Conservation (phyloP, 2,113 vertebrate species). For the Natator depressus region DNA sequence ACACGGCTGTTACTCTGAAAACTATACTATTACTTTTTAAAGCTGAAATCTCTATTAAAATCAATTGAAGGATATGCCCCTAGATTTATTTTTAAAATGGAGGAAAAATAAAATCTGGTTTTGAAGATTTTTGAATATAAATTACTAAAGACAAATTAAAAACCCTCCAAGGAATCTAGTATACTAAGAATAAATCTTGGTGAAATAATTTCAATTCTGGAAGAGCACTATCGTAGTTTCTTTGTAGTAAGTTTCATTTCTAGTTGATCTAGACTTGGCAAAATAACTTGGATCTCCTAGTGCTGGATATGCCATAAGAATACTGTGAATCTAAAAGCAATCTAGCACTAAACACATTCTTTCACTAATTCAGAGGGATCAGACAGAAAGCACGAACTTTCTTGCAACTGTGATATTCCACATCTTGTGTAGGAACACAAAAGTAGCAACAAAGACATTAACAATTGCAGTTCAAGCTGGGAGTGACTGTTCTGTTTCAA, state of each 20-base stretch:
- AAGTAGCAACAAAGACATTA: constrained; percentile 89
- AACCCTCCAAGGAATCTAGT: constrained; percentile 28
- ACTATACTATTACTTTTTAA: background rate
- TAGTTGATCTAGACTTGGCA: background rate
- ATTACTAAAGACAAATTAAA: background rate
- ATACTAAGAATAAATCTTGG: constrained; percentile 38
- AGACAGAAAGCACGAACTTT: constrained; percentile 65
- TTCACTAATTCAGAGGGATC: constrained; percentile 49
- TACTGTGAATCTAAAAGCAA: constrained; percentile 50
- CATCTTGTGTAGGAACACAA: constrained; percentile 72
- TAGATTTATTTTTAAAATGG: background rate
- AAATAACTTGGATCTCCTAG: constrained; percentile 2
- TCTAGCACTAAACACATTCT: constrained; percentile 28
- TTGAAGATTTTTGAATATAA: constrained; percentile 26
- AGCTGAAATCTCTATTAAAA: background rate
- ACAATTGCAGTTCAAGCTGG: constrained; percentile 87
- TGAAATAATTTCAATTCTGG: background rate
- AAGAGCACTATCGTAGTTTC: background rate
- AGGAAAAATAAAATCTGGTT: background rate
- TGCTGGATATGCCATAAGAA: constrained; percentile 26
- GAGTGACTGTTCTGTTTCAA: constrained; percentile 94
- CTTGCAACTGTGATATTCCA: constrained; percentile 63
- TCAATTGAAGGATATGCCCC: background rate
- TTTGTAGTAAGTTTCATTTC: constrained; percentile 9
- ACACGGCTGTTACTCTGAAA: too few relatives aligned